Conservation (phyloP, 2,797 vertebrate species). For the Bradypus variegatus region DNA sequence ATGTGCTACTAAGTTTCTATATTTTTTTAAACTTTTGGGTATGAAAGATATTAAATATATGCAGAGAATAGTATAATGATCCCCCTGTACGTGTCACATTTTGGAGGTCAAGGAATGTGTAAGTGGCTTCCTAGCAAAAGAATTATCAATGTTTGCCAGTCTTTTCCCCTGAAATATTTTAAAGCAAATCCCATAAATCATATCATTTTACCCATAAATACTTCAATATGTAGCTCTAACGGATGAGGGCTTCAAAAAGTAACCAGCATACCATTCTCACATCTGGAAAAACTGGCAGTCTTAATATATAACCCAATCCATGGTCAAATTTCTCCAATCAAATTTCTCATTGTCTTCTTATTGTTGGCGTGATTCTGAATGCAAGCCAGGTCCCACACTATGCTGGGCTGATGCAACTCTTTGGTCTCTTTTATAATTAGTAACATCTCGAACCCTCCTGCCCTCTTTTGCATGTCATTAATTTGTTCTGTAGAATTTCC, state of each 20-base stretch:
- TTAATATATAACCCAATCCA: not conserved
- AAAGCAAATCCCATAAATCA: not conserved
- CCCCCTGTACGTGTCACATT: not conserved
- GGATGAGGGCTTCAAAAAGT: not conserved
- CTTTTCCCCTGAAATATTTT: not conserved
- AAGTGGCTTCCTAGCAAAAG: not conserved
- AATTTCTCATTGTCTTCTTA: not conserved
- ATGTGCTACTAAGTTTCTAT: not conserved
- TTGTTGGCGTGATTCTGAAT: not conserved
- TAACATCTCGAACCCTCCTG: not conserved
- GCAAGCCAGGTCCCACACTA: no score
- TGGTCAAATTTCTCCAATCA: not conserved
- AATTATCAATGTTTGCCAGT: not conserved
- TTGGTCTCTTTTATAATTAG: not conserved
- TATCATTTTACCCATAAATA: not conserved
- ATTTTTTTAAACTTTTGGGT: not conserved
- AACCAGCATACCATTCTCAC: not conserved
- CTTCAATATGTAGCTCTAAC: not conserved
- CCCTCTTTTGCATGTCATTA: not conserved
- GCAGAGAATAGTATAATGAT: not conserved
- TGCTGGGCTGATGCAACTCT: not conserved
- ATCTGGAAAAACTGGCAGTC: not conserved
- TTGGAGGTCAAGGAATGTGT: not conserved
- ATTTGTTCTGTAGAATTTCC: not conserved
- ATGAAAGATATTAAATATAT: not conserved